Percentiles rank a stretch among this genome's conserved stretches.
phyloP scores from a whole-genome alignment of 2,113 vertebrate genomes.

The Cryptomyrus ogoouensis region DNA sequence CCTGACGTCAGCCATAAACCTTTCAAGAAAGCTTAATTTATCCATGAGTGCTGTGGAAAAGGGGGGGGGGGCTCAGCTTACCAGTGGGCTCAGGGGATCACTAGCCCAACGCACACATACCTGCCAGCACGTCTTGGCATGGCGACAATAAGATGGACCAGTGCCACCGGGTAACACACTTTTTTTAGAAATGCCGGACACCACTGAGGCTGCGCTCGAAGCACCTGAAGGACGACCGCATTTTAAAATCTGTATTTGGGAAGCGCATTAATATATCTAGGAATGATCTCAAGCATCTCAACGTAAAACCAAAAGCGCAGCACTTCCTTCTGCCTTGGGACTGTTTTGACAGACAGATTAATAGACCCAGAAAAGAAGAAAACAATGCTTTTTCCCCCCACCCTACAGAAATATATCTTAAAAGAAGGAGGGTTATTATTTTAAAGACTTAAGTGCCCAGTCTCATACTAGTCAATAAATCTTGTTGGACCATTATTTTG shows the following conservation, averaged over 20 bases:
- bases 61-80: background rate
- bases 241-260: background rate
- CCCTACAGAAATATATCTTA: background rate
- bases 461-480: background rate
- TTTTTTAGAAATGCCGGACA: background rate
- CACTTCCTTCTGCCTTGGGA: background rate
- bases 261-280: background rate
- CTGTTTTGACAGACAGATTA: background rate
- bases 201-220: background rate
- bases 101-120: background rate
- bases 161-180: background rate
- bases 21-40: conserved; percentile 20
- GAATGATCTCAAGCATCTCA: background rate
- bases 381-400: background rate
- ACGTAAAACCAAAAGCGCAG: background rate
- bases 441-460: conserved; percentile 1
- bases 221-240: background rate
- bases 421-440: conserved; percentile 12
- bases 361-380: background rate
- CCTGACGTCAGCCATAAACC: conserved; percentile 17
- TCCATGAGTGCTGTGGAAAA: background rate
- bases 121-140: background rate
- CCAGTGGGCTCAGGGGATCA: background rate
- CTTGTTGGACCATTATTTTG: background rate
- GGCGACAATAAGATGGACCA: background rate